Conservation (phyloP, 1,140 invertebrate genomes). For the Cataglyphis hispanica region DNA sequence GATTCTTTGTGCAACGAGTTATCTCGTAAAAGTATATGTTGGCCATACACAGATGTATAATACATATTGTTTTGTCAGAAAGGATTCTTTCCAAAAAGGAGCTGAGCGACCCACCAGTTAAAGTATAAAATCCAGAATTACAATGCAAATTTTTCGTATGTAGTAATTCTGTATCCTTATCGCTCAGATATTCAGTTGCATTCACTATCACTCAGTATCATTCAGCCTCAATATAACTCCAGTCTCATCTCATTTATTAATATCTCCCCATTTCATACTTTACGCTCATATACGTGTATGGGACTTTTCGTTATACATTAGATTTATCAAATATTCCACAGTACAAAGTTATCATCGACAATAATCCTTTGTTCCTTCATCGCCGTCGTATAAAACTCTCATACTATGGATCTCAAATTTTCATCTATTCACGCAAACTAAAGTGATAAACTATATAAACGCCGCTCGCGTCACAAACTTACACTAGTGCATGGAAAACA, state of each 20-base stretch:
- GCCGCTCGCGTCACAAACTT: slow-evolving; percentile 13
- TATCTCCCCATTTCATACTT: slow-evolving; percentile 30
- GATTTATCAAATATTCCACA: slow-evolving; percentile 66
- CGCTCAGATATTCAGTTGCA: neutral
- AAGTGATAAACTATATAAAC: slow-evolving; percentile 52
- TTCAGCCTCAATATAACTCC: slow-evolving; percentile 3
- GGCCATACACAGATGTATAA: neutral
- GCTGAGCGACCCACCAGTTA: slow-evolving; percentile 26
- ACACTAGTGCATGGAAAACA: slow-evolving; percentile 91
- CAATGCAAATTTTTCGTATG: neutral
- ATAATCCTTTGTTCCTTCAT: slow-evolving; percentile 35
- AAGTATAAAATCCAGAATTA: slow-evolving; percentile 58
- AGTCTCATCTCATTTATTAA: neutral
- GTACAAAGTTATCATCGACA: slow-evolving; percentile 58
- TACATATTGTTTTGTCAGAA: slow-evolving; percentile 11
- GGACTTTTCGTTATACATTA: slow-evolving; percentile 30
- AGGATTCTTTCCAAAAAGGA: slow-evolving; percentile 11
- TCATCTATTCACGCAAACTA: slow-evolving; percentile 34
- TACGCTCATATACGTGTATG: neutral
- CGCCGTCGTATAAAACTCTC: slow-evolving; percentile 53
- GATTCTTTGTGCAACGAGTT: slow-evolving; percentile 9
- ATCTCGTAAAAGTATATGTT: slow-evolving; percentile 55
- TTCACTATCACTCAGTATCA: neutral
- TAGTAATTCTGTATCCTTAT: neutral
- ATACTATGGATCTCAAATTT: slow-evolving; percentile 50